A percentile compares a stretch with the other conserved stretches of the same genome.
phyloP scores from a whole-genome alignment of 2,888 invertebrate species.

The Tachina fera region DNA sequence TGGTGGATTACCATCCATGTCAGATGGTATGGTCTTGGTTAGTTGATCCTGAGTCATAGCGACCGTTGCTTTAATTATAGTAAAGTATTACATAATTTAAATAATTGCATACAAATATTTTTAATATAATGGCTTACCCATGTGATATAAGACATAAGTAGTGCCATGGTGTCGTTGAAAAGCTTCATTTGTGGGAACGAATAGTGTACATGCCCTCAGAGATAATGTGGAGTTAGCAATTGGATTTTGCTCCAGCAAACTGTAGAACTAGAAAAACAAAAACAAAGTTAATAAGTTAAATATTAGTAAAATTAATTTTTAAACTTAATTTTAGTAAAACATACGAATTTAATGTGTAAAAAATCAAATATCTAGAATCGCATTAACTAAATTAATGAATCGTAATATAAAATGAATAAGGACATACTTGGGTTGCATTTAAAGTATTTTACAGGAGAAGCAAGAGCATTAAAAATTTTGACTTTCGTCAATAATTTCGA shows the following conservation, averaged over 20 bases:
- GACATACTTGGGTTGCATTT: too few species aligned
- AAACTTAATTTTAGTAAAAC: background rate
- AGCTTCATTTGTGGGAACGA: constrained; percentile 94
- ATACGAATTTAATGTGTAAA: background rate
- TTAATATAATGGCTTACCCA: constrained; percentile 87
- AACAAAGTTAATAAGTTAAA: constrained; percentile 49
- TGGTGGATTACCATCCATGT: constrained; percentile 92
- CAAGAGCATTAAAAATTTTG: too few species aligned
- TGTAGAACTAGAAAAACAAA: constrained; percentile 89
- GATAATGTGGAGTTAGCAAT: constrained; percentile 89
- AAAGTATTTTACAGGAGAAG: too few species aligned
- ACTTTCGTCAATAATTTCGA: too few species aligned
- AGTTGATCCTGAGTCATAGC: constrained; percentile 88
- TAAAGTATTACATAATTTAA: background rate
- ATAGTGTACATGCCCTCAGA: constrained; percentile 91
- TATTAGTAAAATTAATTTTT: too few species aligned
- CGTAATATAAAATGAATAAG: too few species aligned
- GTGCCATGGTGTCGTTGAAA: constrained; percentile 89
- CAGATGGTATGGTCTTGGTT: constrained; percentile 86
- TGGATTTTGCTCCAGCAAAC: constrained; percentile 88
- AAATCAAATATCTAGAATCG: background rate
- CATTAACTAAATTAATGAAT: background rate
- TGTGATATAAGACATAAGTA: constrained; percentile 89
- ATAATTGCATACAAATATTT: background rate
- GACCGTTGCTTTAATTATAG: constrained; percentile 87